Conservation (phyloP, 2,113 vertebrate genomes). For the Brachionichthys hirsutus region DNA sequence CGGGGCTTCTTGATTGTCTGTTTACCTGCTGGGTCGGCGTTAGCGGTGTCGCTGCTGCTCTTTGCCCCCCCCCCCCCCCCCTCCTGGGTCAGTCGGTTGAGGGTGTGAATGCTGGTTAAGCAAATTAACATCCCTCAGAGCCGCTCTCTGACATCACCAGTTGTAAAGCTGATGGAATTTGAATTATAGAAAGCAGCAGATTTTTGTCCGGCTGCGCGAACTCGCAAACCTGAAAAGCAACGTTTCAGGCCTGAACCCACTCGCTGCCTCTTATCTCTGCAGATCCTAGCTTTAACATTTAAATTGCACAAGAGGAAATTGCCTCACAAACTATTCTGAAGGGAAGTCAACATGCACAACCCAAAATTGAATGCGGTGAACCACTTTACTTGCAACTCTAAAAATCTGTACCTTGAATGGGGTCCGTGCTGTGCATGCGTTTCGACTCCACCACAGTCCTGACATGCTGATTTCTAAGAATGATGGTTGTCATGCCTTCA, state of each 20-base stretch:
- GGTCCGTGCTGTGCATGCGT: constrained; percentile 7
- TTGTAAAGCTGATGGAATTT: constrained; percentile 17
- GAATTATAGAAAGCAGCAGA: constrained; percentile 8
- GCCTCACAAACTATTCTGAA: constrained; percentile 25
- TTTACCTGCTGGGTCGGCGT: constrained; percentile 42
- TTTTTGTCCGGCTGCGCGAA: background rate
- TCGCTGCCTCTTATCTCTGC: background rate
- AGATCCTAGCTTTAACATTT: constrained; percentile 15
- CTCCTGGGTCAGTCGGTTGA: constrained; percentile 16
- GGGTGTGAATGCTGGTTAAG: constrained; percentile 48
- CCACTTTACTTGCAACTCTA: constrained; percentile 34
- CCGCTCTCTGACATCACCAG: constrained; percentile 9
- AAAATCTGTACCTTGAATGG: constrained; percentile 35
- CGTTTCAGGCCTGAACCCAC: background rate
- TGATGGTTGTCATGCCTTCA: constrained; percentile 31
- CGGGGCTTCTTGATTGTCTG: background rate
- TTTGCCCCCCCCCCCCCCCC: background rate
- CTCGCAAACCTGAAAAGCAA: background rate
- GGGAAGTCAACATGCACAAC: constrained; percentile 23
- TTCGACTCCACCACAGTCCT: constrained; percentile 18
- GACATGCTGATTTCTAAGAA: constrained; percentile 57
- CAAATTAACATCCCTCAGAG: constrained; percentile 41
- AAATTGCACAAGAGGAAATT: constrained; percentile 53
- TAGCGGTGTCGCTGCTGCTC: constrained; percentile 27
- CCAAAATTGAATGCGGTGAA: constrained; percentile 43